These are phyloP conservation scores for Periparus ater DNA, from an alignment of 2,797 vertebrate species.

Conservation along the genomic window DNA sequence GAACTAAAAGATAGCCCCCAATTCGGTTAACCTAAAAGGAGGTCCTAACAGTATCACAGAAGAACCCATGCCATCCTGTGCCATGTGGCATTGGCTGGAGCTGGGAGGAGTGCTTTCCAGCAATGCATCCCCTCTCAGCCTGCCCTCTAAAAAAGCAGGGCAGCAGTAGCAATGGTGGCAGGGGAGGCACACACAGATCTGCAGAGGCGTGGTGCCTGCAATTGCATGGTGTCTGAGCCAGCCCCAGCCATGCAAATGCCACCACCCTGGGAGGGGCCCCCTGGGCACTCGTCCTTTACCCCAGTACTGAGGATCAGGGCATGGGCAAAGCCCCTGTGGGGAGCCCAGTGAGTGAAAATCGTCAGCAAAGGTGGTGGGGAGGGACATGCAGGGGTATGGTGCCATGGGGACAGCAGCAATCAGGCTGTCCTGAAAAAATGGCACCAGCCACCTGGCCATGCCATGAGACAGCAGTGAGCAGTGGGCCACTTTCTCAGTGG, in stretches of 20 bases:
- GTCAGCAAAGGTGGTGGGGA: fast-evolving
- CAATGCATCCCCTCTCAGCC: too few species aligned
- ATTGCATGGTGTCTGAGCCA: neutral
- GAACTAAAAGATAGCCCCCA: neutral
- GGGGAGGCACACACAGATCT: too few species aligned
- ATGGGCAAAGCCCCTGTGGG: neutral
- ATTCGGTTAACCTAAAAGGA: too few species aligned
- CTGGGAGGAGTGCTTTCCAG: too few species aligned
- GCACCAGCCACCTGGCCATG: neutral
- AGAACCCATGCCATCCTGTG: too few species aligned
- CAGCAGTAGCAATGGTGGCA: too few species aligned
- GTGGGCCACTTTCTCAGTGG: neutral
- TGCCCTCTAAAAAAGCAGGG: too few species aligned
- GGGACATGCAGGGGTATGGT: fast-evolving
- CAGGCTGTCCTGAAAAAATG: neutral
- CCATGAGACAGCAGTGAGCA: neutral
- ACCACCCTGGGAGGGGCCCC: neutral
- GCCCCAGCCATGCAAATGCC: neutral
- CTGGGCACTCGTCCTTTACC: too few species aligned
- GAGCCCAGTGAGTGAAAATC: neutral
- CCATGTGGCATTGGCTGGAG: too few species aligned
- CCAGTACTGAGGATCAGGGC: neutral
- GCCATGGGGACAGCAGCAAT: neutral
- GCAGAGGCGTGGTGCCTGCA: too few species aligned
- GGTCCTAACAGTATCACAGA: too few species aligned